phyloP scores from a whole-genome alignment of 1,140 invertebrate species.

The Panulirus ornatus region DNA sequence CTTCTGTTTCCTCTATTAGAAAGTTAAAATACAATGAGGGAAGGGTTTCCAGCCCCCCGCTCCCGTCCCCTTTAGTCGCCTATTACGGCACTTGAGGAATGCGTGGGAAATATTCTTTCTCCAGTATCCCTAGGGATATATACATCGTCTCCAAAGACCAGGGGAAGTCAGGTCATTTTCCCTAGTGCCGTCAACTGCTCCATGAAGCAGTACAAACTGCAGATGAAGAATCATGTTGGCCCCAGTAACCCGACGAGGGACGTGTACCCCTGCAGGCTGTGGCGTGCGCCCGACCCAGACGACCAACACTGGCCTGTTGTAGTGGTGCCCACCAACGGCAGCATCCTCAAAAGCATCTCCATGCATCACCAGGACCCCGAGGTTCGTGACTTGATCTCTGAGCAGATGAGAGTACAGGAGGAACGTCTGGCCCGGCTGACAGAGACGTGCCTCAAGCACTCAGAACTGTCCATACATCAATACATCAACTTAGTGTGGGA shows the following conservation, averaged over 20 bases:
- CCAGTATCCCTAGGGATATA: no score
- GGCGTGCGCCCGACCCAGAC: not conserved
- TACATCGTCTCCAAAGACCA: no score
- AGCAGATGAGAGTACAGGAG: conserved; percentile 8
- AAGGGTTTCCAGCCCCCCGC: no score
- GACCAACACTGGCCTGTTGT: conserved; percentile 17
- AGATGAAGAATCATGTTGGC: not conserved
- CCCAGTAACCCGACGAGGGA: not conserved
- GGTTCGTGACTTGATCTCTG: not conserved
- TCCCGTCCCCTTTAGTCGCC: no score
- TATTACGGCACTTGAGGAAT: no score
- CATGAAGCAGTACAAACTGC: conserved; percentile 1
- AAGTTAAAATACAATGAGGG: no score
- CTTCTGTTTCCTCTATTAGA: no score
- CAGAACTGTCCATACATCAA: not conserved
- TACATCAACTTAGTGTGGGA: conserved; percentile 33
- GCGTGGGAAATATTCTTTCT: no score
- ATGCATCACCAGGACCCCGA: conserved; percentile 20
- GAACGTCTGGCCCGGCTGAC: not conserved
- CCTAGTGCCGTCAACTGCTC: conserved; percentile 32
- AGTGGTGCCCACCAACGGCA: conserved; percentile 17
- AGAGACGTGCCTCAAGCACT: not conserved
- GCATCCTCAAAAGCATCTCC: not conserved
- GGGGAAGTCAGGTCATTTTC: no score
- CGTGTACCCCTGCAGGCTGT: conserved; percentile 26